Evolutionary conservation across 2,888 invertebrate genomes (phyloP), one percentile per base, ranked within the genome.

Genomic region (Ecliptopera silaceata): DNA sequence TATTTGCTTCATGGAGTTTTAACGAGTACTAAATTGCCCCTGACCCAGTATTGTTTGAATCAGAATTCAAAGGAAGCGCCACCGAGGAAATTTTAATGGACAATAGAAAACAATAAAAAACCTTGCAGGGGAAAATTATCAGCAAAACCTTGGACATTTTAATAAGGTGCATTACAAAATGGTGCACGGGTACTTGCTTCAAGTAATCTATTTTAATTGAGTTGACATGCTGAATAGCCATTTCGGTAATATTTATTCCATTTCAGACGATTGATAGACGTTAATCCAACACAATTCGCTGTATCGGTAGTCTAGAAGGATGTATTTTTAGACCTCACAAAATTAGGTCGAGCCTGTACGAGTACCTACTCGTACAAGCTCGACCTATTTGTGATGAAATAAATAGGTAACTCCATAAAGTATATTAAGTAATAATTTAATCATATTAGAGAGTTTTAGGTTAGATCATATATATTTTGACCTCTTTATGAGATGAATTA

Each of bases 41-140:
- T 88, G 87, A 79, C 87, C 80, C 66, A 80, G 75, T 84, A 71
- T 70, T 64, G 63, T 67, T 68, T 59, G 61, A 71, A 68, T 69
- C 69, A 65, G 73, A 80, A 78, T 76, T 77, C 77, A 74, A 79
- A 77, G 80, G 81, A 84, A 84, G 73, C 74, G 72, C 71, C 69
- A 47, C 70, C 56, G 59, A 79, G 75, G 77, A 80, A 80, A 78
- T 74, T 77, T 67, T 73, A 71, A 65, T 72, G 75, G 71, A 76
- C 74, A 77, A 64, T 63, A 53, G 57, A 65, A 64, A 64, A 48
- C 42, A 43, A 55, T 36, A 54, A 41, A 59, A 22, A 58, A 59
- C 60, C 47, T 51, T 55, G 52, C 51, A 10, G 49, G 45, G 54
- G 52, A 51, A 50, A 48, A 49, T 43, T 39, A 51, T 49, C 36